Conservation (phyloP, 2,888 invertebrate species). For the Mythimna albipuncta region DNA sequence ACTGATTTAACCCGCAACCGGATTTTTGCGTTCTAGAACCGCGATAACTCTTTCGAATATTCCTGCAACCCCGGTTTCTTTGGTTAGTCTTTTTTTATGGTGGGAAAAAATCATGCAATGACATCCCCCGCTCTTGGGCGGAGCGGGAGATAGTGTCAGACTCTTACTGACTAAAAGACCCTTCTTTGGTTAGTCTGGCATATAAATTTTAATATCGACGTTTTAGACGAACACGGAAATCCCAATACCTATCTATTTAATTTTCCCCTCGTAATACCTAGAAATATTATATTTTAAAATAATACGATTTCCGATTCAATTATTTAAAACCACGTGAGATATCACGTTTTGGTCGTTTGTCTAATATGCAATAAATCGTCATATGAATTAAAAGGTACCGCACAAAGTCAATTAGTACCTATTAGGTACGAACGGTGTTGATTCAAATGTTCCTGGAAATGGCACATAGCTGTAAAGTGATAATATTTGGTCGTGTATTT, state of each 20-base stretch:
- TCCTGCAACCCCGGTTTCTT: background rate
- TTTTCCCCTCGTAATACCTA: background rate
- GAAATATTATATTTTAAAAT: conserved; percentile 14
- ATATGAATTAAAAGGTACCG: conserved; percentile 28
- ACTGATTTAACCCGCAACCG: too few species aligned
- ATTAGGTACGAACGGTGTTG: conserved; percentile 2
- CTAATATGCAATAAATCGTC: conserved; percentile 39
- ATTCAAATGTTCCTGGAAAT: conserved; percentile 22
- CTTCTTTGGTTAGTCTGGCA: background rate
- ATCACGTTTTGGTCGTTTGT: conserved; percentile 17
- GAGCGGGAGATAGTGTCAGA: too few species aligned
- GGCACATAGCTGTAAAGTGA: background rate
- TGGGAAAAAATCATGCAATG: too few species aligned
- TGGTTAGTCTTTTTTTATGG: background rate
- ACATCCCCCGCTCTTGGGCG: too few species aligned
- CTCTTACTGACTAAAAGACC: too few species aligned
- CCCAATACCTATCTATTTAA: background rate
- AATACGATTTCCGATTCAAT: background rate
- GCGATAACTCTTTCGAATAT: too few species aligned
- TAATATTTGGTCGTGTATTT: conserved; percentile 2
- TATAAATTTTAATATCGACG: background rate
- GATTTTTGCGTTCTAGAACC: too few species aligned
- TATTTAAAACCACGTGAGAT: conserved; percentile 7
- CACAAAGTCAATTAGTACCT: conserved; percentile 30
- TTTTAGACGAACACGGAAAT: background rate